Evolutionary conservation across 2,888 invertebrate species (phyloP), one percentile per base, ranked within the genome.

Genomic region (Magallana nippona): DNA sequence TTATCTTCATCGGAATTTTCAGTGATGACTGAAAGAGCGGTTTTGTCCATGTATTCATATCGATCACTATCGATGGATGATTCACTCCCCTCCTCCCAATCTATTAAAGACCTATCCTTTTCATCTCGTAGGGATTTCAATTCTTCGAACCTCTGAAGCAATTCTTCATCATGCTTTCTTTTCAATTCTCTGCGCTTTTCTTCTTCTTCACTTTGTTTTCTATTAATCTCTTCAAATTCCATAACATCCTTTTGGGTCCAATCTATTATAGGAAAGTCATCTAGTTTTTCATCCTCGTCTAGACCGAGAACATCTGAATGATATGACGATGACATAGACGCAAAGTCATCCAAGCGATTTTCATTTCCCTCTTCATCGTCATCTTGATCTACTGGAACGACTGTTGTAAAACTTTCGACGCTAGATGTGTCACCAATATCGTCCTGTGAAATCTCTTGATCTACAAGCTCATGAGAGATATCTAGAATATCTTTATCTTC

Each of bases 331-430:
- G 91, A 93, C 91, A 92, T 91, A 80, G 92, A 93, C 10, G 94
- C 91, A 81, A 96, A 95, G 82, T 96, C 96, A 78, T 96, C 95
- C 71, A 93, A 86, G 84, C 93, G 87, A 90, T 96, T 96, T 78
- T 96, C 96, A 90, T 96, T 96, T 79, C 96, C 96, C 94, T 97
- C 97, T 78, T 89, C 89, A 8, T 90, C 90, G n/a, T 91, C 90
- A 32, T 93, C 93, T 78, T 89, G 89, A 79, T 92, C 89, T 60
- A 91, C 91, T 77, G 93, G 91, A 55, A 94, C 92, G 11, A 94
- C 94, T 57, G 94, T 94, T 60, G 93, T 93, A 91, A 94, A 94
- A 86, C 94, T 94, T 85, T 94, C 94, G 13, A 94, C 91, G 90
- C 93, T 93, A 1, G 93, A 94, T 10, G 93, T 91, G 82, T 94